A percentile compares a stretch with the other conserved stretches of the same genome.
Conservation (phyloP, 1,140 invertebrate species). For the Lepidurus packardi region DNA sequence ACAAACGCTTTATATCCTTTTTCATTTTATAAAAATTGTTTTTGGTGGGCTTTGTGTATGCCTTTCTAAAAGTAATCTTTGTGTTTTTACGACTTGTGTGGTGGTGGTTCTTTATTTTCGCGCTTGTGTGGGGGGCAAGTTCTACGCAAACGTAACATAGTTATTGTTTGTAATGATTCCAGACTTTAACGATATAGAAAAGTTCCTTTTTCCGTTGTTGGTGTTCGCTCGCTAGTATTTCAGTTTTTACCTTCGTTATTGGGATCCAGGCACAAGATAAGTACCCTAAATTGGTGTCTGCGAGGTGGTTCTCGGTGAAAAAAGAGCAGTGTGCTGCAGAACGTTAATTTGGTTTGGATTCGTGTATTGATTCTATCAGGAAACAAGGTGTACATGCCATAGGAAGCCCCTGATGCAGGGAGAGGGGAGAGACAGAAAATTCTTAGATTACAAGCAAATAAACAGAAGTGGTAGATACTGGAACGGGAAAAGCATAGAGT, state of each 20-base stretch:
- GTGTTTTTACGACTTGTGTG: neutral
- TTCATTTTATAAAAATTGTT: neutral
- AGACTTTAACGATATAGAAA: neutral
- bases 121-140: neutral
- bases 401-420: neutral
- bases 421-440: neutral
- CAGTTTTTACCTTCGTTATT: conserved; percentile 9
- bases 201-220: neutral
- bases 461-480: neutral
- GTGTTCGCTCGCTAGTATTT: neutral
- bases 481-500: neutral
- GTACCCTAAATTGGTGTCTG: conserved; percentile 15
- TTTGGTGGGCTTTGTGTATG: neutral
- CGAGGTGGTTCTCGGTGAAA: neutral
- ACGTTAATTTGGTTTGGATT: neutral
- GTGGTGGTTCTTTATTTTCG: neutral
- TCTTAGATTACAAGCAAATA: conserved; percentile 12
- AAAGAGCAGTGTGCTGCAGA: neutral
- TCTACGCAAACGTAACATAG: neutral
- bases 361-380: conserved; percentile 1
- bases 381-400: neutral
- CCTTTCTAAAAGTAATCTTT: neutral
- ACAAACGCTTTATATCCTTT: neutral
- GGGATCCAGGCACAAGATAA: neutral
- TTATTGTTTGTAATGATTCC: neutral